Evolutionary conservation across 2,888 invertebrate species (phyloP).

Genomic region (Baronia brevicornis): DNA sequence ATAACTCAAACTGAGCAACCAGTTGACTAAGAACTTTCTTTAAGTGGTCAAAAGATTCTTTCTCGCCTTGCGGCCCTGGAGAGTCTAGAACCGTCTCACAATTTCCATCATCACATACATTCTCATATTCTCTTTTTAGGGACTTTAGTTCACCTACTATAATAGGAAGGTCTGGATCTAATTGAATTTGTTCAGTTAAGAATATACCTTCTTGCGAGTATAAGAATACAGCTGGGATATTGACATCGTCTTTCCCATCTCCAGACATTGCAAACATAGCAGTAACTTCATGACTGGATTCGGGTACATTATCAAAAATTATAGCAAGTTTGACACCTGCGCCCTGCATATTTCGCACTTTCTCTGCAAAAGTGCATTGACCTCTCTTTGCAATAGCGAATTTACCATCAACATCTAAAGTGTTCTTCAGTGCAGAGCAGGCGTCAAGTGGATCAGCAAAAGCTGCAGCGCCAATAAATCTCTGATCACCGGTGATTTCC

Average conservation of each 20-base stretch:
- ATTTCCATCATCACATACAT: conserved; percentile 33
- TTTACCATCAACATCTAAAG: conserved; percentile 77
- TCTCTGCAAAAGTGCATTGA: conserved; percentile 96
- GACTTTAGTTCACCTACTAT: conserved; percentile 67
- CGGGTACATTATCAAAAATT: conserved; percentile 87
- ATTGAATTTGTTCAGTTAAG: conserved; percentile 76
- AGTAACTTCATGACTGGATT: conserved; percentile 82
- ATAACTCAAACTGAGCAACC: conserved; percentile 55
- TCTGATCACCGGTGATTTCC: conserved; percentile 79
- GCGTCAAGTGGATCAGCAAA: conserved; percentile 83
- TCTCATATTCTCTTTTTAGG: conserved; percentile 39
- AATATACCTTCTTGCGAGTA: conserved; percentile 85
- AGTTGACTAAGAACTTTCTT: conserved; percentile 61
- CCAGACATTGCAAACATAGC: conserved; percentile 98
- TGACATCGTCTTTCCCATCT: conserved; percentile 90
- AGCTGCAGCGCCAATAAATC: conserved; percentile 76
- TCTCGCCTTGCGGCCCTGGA: conserved; percentile 29
- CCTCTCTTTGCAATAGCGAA: conserved; percentile 93
- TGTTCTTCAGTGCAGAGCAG: conserved; percentile 76
- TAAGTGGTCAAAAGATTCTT: conserved; percentile 52
- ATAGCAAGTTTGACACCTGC: conserved; percentile 91
- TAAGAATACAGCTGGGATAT: conserved; percentile 93
- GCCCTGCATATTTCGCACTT: conserved; percentile 87
- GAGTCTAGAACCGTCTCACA: conserved; percentile 36
- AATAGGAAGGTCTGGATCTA: conserved; percentile 73